Evolutionary conservation across 2,113 vertebrate species (phyloP), one percentile per base, ranked within the genome.

Genomic region (Coturnix japonica): DNA sequence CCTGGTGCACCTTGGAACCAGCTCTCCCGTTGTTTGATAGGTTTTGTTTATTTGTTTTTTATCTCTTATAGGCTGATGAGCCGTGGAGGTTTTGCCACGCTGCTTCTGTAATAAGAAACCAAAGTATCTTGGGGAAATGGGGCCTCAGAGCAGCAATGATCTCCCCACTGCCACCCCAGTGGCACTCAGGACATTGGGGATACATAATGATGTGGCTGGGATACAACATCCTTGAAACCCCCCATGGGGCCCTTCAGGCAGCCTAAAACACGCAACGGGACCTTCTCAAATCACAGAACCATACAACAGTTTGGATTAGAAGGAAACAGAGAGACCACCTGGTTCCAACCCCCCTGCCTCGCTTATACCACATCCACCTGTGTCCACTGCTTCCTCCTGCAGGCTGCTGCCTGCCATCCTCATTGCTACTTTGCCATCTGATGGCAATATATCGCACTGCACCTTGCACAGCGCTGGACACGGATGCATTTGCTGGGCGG

Each of bases 401-500:
- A 6, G 37, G 64, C 67, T 19, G 51, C 61, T 39, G 18, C 59
- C 47, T 11, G 0, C 47, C 5, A 35, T 94, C 85, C 47, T 39
- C 85, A 59, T 41, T 11, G 14, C 63, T 30, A 0, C 47, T 88
- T 93, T 95, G 92, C 95, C 95, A 94, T 33, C 95, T 94, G 65
- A 91, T 54, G 95, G 95, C 73, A 61, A 37, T 11, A 35, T 3
- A 1, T 21, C 4, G 18, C 93, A 90, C 85, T 95, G 95, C 93
- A 94, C 33, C 87, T 60, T 3, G 22, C 75, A 22, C 0, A 2
- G 14, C 1, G 39, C 54, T 6, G 76, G 13, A 1, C 8, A 4
- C 0, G 1, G 78, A 30, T 6, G 66, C 19, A 5, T 70, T 54
- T 44, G 43, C 19, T 2, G 7, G 46, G 67, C 3, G 1, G 23